Conservation (phyloP, 2,797 vertebrate species). For the Clarias platycephalus region DNA sequence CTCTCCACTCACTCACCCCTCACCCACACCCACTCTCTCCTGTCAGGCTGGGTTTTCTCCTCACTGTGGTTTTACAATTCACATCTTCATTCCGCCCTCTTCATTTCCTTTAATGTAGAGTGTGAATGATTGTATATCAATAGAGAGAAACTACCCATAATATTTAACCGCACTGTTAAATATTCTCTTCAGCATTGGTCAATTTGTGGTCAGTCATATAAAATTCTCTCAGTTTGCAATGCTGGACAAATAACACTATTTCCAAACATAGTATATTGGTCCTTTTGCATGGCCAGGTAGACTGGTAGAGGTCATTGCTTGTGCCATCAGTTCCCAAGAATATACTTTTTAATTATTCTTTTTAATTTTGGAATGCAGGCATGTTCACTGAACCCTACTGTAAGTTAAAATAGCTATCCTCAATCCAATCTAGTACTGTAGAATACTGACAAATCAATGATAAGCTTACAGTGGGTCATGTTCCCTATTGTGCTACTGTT, state of each 20-base stretch:
- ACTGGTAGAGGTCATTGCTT: too few species aligned
- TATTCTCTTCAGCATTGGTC: slow-evolving; percentile 5
- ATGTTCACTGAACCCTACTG: not conserved
- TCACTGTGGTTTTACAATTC: not conserved
- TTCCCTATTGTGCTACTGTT: not conserved
- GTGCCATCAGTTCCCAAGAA: slow-evolving; percentile 4
- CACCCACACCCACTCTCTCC: not conserved
- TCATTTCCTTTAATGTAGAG: slow-evolving; percentile 12
- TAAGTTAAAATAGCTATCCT: not conserved
- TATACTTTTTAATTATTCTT: slow-evolving; percentile 33
- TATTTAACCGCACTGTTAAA: not conserved
- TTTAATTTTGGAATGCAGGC: slow-evolving; percentile 13
- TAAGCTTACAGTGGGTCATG: not conserved
- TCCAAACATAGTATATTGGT: slow-evolving; percentile 32
- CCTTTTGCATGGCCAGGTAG: slow-evolving; percentile 32
- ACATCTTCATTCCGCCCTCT: not conserved
- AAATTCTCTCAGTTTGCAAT: slow-evolving; percentile 26
- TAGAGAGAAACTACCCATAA: not conserved
- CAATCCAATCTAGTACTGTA: not conserved
- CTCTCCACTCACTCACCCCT: not conserved
- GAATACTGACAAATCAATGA: not conserved
- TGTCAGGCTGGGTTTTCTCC: not conserved
- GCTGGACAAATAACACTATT: slow-evolving; percentile 24
- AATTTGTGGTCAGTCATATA: not conserved
- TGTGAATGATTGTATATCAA: not conserved